phyloP scores from a whole-genome alignment of 2,797 vertebrate species.

The Sardinella longiceps region DNA sequence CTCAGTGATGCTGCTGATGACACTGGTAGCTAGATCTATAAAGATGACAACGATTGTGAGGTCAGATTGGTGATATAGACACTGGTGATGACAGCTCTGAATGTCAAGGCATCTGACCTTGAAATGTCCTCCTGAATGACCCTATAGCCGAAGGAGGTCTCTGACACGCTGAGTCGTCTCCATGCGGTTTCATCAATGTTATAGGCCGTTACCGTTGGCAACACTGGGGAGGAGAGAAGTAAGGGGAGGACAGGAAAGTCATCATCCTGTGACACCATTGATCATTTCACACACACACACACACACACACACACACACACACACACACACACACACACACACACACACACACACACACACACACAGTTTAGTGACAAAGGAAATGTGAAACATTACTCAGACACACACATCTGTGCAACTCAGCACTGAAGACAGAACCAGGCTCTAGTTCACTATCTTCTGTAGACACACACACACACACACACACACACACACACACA shows the following conservation, averaged over 20 bases:
- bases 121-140: slow-evolving; percentile 61
- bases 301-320: too few species aligned
- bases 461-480: too few species aligned
- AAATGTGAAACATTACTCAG: too few species aligned
- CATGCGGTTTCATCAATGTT: slow-evolving; percentile 71
- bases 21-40: background rate
- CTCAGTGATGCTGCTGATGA: background rate
- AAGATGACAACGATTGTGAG: background rate
- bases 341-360: too few species aligned
- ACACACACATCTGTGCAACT: too few species aligned
- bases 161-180: slow-evolving; percentile 39
- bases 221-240: slow-evolving; percentile 44
- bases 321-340: too few species aligned
- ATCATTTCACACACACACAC: background rate
- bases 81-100: background rate
- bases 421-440: too few species aligned
- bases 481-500: too few species aligned
- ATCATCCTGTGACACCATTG: background rate
- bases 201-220: slow-evolving; percentile 56
- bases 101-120: slow-evolving; percentile 65
- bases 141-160: slow-evolving; percentile 68
- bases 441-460: too few species aligned
- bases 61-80: background rate
- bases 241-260: background rate
- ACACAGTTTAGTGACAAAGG: too few species aligned